Evolutionary conservation across 2,888 invertebrate species (phyloP).

Genomic region (Slavum lentiscoides): DNA sequence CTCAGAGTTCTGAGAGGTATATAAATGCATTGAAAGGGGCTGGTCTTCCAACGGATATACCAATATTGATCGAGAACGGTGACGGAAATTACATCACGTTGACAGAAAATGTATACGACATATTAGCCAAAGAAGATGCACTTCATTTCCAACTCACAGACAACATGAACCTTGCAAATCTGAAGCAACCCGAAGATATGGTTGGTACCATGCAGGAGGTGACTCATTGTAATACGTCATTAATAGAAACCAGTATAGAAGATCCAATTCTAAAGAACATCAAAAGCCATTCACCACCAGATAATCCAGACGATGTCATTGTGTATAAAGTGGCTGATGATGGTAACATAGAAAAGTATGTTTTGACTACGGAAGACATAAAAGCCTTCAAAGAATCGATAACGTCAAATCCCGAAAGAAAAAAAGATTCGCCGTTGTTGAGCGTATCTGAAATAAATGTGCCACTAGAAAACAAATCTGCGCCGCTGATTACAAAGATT

Average conservation of each 20-base stretch:
- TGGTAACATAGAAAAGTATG: slow-evolving; percentile 57
- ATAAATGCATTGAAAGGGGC: slow-evolving; percentile 58
- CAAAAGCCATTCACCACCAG: slow-evolving; percentile 55
- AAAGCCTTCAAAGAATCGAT: slow-evolving; percentile 55
- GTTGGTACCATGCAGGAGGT: slow-evolving; percentile 53
- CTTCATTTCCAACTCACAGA: slow-evolving; percentile 56
- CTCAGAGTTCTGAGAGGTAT: slow-evolving; percentile 55
- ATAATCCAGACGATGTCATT: slow-evolving; percentile 57
- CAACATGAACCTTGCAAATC: slow-evolving; percentile 45
- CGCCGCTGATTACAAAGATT: slow-evolving; percentile 37
- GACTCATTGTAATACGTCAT: slow-evolving; percentile 54
- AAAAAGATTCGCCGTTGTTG: slow-evolving; percentile 29
- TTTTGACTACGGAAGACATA: slow-evolving; percentile 57
- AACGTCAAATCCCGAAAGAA: slow-evolving; percentile 24
- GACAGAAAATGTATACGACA: slow-evolving; percentile 66
- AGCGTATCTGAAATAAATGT: slow-evolving; percentile 48
- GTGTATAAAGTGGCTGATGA: slow-evolving; percentile 57
- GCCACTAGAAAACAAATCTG: slow-evolving; percentile 43
- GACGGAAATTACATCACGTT: slow-evolving; percentile 69
- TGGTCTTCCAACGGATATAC: slow-evolving; percentile 61
- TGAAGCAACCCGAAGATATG: slow-evolving; percentile 53
- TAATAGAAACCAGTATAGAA: slow-evolving; percentile 48
- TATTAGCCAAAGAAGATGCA: slow-evolving; percentile 55
- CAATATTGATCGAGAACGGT: slow-evolving; percentile 69
- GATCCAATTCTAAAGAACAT: slow-evolving; percentile 53